Base-by-base conservation (phyloP, 2,797 vertebrate genomes). In the Galago senegalensis region DNA sequence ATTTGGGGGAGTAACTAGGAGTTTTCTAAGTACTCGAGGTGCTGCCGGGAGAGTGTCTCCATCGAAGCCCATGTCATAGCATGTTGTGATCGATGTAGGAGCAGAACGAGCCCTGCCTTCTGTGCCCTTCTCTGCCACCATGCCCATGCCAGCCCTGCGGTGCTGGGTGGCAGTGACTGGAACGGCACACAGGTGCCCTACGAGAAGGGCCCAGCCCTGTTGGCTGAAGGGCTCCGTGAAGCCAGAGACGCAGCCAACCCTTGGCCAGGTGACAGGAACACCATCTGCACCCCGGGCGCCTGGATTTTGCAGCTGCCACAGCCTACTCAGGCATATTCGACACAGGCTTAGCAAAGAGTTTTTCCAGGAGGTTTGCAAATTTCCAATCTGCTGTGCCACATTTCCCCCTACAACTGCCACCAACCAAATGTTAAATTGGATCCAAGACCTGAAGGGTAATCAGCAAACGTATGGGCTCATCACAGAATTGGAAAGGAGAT, bases 341-440 rank as follows among this genome's bases (percentile, higher is more conserved):
- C 91, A 95, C 63, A 61, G 89, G 97, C 94, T 97, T 93, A 97
- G 89, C 93, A 92, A 95, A 94, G 49, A 96, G 95, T 94, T 93
- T 95, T 95, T 97, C 95, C 89, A 95, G 94, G 94, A 97, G 95
- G 76, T 96, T 96, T 34, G 3, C 87, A 93, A 87, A 97, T 97
- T 96, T 97, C 91, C 96, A 97, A 95, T 94, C 95, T 97, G 96
- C 96, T 81, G 60, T 31, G 93, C 94, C 94, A 80, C 40, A 1
- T 95, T 97, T 92, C 9, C 75, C 43, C 69, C 69, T 16, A 20
- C 60, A 87, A 81, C 37, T 79, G 80, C 91, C 91, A 94, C 88
- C 89, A 56, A 65, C 87, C 86, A 93, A 91, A 95, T 94, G 92
- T 88, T 76, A 93, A 67, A 93, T 86, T 96, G 95, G 87, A 93